A percentile compares a stretch with the other conserved stretches of the same genome.
phyloP scores from a whole-genome alignment of 1,140 invertebrate species.

The Subanguina moxae region DNA sequence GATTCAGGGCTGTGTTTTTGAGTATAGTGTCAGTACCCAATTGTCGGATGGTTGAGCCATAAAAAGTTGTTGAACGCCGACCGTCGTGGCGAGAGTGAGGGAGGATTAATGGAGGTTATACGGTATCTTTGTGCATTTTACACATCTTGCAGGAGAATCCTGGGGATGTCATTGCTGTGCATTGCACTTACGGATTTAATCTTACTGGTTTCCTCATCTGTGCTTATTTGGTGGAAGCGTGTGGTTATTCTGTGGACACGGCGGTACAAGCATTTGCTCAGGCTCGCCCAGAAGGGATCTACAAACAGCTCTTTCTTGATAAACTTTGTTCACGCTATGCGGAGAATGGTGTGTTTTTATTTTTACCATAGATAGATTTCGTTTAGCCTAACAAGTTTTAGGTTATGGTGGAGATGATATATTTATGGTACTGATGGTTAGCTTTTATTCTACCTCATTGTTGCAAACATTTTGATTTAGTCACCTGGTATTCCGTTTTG shows the following conservation, averaged over 20 bases:
- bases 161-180: slow-evolving; percentile 68
- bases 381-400: too few relatives aligned
- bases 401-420: too few relatives aligned
- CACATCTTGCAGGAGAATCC: slow-evolving; percentile 31
- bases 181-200: slow-evolving; percentile 99
- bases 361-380: background rate
- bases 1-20: too few relatives aligned
- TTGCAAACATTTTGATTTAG: slow-evolving; percentile 10
- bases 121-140: background rate
- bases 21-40: too few relatives aligned
- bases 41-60: too few relatives aligned
- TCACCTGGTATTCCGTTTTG: slow-evolving; percentile 44
- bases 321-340: slow-evolving; percentile 46
- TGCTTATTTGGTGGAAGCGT: slow-evolving; percentile 79
- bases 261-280: slow-evolving; percentile 72
- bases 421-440: too few relatives aligned
- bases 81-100: too few relatives aligned
- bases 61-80: too few relatives aligned
- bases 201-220: slow-evolving; percentile 87
- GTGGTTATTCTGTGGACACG: slow-evolving; percentile 72
- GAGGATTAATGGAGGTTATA: background rate
- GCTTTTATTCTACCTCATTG: too few relatives aligned
- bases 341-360: slow-evolving; percentile 24
- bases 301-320: slow-evolving; percentile 69
- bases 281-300: slow-evolving; percentile 68